Percentiles rank a stretch among this genome's conserved stretches.
phyloP scores from a whole-genome alignment of 1,140 invertebrate species.

The Hyphantria cunea region DNA sequence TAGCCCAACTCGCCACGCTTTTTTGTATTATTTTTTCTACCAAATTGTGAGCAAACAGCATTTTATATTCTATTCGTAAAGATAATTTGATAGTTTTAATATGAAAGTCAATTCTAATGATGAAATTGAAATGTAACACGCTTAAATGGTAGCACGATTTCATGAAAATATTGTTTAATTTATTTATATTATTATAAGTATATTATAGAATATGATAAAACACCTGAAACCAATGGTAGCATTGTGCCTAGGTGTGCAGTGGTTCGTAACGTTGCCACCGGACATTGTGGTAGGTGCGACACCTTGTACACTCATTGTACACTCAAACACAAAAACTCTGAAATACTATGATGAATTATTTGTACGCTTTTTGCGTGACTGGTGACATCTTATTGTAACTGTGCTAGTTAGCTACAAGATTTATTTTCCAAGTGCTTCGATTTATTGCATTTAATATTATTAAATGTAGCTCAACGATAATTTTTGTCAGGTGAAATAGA shows the following conservation, averaged over 20 bases:
- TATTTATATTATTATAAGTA: neutral
- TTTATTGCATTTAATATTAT: neutral
- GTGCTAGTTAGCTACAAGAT: constrained; percentile 7
- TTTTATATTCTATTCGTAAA: constrained; percentile 13
- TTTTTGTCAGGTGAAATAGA: too few relatives aligned
- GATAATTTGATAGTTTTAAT: constrained; percentile 11
- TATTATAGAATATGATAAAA: constrained; percentile 29
- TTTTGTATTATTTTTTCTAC: neutral
- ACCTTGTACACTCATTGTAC: constrained; percentile 53
- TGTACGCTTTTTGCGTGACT: constrained; percentile 22
- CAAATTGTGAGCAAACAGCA: constrained; percentile 7
- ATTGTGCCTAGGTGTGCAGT: constrained; percentile 49
- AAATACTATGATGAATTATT: constrained; percentile 27
- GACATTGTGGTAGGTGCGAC: constrained; percentile 54
- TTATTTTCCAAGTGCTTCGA: neutral
- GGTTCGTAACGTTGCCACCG: constrained; percentile 53
- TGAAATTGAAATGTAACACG: too few relatives aligned
- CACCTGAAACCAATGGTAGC: constrained; percentile 32
- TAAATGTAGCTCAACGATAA: neutral
- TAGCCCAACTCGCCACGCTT: too few relatives aligned
- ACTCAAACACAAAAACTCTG: constrained; percentile 35
- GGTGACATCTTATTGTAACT: constrained; percentile 24
- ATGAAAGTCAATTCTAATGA: constrained; percentile 7
- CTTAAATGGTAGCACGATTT: too few relatives aligned
- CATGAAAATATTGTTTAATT: too few relatives aligned